Percentiles rank a stretch among this genome's conserved stretches.
Evolutionary conservation across 2,888 invertebrate genomes (phyloP).

Genomic region (Escarpia spicata): DNA sequence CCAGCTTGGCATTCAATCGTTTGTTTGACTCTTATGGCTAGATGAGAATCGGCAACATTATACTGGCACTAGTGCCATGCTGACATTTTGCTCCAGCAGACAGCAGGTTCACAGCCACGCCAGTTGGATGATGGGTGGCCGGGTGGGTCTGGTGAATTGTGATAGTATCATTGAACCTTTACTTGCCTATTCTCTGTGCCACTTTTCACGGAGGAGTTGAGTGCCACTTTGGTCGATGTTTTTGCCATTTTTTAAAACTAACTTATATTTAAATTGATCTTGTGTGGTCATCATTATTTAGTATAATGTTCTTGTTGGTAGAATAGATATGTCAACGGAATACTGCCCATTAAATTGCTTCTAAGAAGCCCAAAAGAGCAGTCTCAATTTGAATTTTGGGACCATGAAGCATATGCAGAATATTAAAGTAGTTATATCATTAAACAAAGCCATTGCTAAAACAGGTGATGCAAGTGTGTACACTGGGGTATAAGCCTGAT

Average conservation of each 20-base stretch:
- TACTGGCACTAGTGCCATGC: not conserved
- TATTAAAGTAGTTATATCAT: too few species aligned
- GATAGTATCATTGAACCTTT: not conserved
- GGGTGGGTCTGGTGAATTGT: not conserved
- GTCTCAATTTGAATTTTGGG: too few species aligned
- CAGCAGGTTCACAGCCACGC: not conserved
- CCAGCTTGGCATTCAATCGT: not conserved
- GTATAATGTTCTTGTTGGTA: too few species aligned
- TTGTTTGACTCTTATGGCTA: not conserved
- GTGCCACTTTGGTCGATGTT: not conserved
- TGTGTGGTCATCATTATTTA: too few species aligned
- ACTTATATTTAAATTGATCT: too few species aligned
- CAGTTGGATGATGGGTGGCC: not conserved
- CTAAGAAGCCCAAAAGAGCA: too few species aligned
- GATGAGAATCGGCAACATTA: not conserved
- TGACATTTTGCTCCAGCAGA: not conserved
- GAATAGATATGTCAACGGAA: too few species aligned
- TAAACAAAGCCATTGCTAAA: too few species aligned
- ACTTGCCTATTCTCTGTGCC: not conserved
- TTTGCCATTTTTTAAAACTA: not conserved
- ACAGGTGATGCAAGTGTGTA: too few species aligned
- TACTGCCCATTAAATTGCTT: too few species aligned
- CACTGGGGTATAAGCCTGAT: too few species aligned
- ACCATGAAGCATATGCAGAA: too few species aligned
- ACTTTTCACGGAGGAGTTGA: not conserved